Percentiles rank a stretch among this genome's conserved stretches.
Conservation (phyloP, 2,888 invertebrate species). For the Andricus curvator region DNA sequence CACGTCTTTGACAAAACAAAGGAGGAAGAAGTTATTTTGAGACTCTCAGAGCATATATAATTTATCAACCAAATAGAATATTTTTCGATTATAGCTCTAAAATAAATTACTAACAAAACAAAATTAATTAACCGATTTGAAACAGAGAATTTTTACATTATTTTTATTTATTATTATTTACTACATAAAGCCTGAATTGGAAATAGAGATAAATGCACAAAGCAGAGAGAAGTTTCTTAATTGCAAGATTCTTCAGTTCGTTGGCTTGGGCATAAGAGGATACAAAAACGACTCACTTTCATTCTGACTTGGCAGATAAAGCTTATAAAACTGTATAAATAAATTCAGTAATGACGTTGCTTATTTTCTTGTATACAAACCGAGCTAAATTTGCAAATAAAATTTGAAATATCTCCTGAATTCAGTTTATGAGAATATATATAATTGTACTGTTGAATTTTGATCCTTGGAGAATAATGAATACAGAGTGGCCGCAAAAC, state of each 20-base stretch:
- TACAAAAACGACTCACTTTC: no score
- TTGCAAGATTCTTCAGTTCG: not conserved
- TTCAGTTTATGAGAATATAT: not conserved
- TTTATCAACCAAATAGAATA: not conserved
- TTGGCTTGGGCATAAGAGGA: not conserved
- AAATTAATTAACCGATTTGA: not conserved
- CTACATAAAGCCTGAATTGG: not conserved
- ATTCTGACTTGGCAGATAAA: not conserved
- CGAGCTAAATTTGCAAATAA: not conserved
- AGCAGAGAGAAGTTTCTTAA: not conserved
- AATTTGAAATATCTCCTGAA: not conserved
- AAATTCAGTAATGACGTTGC: not conserved
- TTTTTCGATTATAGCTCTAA: not conserved
- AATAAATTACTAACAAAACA: not conserved
- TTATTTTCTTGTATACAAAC: not conserved
- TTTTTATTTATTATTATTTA: no score
- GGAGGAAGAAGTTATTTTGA: slow-evolving; percentile 32
- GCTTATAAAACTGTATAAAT: not conserved
- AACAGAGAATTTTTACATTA: not conserved
- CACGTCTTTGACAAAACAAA: slow-evolving; percentile 33
- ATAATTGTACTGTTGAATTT: not conserved
- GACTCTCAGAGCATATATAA: slow-evolving; percentile 17
- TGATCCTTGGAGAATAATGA: not conserved
- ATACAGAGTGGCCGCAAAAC: no score
- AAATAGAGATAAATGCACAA: not conserved